These are phyloP conservation scores for Seriola quinqueradiata DNA, from an alignment of 2,113 vertebrate species.

Conservation along the genomic window DNA sequence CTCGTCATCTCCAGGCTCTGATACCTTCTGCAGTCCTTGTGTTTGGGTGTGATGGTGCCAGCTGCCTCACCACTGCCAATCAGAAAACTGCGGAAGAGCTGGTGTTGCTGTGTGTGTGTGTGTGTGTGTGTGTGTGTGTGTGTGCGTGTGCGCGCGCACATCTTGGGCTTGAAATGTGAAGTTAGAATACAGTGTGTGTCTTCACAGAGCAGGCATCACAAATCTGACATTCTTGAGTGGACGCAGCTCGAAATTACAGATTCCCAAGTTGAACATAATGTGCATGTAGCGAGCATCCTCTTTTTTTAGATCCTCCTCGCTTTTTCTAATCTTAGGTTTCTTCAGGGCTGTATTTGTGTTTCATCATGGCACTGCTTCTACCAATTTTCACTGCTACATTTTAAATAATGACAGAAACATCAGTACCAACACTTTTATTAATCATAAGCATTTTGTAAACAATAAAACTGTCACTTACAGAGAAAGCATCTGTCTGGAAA, in stretches of 20 bases:
- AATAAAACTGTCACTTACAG: constrained; percentile 46
- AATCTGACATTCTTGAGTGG: constrained; percentile 38
- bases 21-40: constrained; percentile 38
- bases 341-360: constrained; percentile 6
- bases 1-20: constrained; percentile 32
- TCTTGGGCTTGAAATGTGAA: constrained; percentile 9
- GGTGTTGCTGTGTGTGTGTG: neutral
- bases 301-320: constrained; percentile 21
- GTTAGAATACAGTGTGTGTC: neutral
- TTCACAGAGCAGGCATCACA: constrained; percentile 26
- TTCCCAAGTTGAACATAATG: constrained; percentile 47
- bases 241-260: constrained; percentile 58
- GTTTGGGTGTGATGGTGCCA: constrained; percentile 22
- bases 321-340: constrained; percentile 46
- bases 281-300: constrained; percentile 1
- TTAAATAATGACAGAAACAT: constrained; percentile 34
- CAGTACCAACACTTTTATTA: constrained; percentile 63
- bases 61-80: neutral
- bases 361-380: constrained; percentile 3
- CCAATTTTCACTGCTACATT: neutral
- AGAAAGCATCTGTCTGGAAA: constrained; percentile 37
- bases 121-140: too few species aligned
- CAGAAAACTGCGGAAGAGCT: neutral
- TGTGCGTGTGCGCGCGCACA: neutral
- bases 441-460: constrained; percentile 60